Evolutionary conservation across 1,140 invertebrate genomes (phyloP), one percentile per base, ranked within the genome.

Genomic region (Drosophila nigromelanica): DNA sequence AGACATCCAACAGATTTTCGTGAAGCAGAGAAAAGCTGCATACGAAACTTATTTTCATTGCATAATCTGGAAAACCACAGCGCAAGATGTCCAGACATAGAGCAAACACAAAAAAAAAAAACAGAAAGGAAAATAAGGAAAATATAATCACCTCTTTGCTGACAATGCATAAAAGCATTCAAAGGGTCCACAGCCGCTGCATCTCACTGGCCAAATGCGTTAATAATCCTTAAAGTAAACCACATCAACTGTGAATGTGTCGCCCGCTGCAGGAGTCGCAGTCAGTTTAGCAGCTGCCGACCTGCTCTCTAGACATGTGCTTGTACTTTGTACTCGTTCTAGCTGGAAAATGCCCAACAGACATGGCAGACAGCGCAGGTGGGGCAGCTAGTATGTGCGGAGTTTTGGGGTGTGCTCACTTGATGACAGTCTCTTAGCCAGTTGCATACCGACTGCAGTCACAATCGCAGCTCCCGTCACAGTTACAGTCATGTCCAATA

Each of bases 211-310:
- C 27, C 60, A 64, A 80, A 61, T 59, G 78, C 52, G 78, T 77
- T 81, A 73, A 62, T 81, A 81, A 77, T 74, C 78, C 73, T 64
- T 73, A 55, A 81, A 78, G 74, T 66, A 77, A 59, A 80, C 78
- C 68, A 70, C 78, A 80, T 80, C 54, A 73, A 67, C 47, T 73
- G 62, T 69, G 75, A 73, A 62, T 69, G 54, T 61, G 76, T 56
- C 55, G 56, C 24, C 24, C 14, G 67, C 37, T 35, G 8, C 8
- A 35, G 33, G 8, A 35, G 1, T 35, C 60, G 21, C 59, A 24
- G 37, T 39, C 12, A 27, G 37, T 12, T 4, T 11, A 39, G 35
- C 45, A 30, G 15, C 15, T 14, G 10, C 47, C 24, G 24, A 50
- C 33, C 30, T 6, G 15, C 51, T 54, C 33, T n/a, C 8, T 24